Percentiles rank a stretch among this genome's conserved stretches.
Evolutionary conservation across 2,797 vertebrate species (phyloP).

Genomic region (Sylvia borin): DNA sequence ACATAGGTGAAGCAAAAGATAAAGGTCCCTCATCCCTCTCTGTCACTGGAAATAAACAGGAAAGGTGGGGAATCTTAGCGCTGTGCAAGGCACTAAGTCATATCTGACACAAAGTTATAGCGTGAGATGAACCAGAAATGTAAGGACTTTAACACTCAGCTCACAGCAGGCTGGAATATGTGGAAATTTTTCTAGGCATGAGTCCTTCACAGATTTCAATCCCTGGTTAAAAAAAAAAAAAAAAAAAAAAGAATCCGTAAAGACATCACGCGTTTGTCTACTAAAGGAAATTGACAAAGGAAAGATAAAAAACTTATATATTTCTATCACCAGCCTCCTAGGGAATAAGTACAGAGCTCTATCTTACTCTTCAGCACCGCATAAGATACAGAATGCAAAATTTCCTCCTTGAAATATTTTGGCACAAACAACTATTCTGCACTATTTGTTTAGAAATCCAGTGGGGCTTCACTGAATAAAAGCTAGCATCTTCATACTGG

Average conservation of each 20-base stretch:
- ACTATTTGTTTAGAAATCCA: slow-evolving; percentile 71
- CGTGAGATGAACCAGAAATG: neutral
- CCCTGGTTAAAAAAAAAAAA: neutral
- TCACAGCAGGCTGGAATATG: neutral
- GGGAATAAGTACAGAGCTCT: slow-evolving; percentile 45
- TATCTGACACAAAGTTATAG: neutral
- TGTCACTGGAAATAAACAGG: neutral
- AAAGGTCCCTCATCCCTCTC: neutral
- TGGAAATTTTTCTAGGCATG: neutral
- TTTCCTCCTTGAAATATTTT: slow-evolving; percentile 53
- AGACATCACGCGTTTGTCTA: neutral
- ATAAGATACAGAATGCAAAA: slow-evolving; percentile 50
- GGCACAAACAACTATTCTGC: slow-evolving; percentile 28
- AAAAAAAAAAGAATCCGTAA: neutral
- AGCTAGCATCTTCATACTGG: slow-evolving; percentile 56
- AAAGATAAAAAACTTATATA: slow-evolving; percentile 33
- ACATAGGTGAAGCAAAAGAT: neutral
- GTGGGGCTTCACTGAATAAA: slow-evolving; percentile 59
- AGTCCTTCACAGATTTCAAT: neutral
- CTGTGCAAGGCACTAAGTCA: neutral
- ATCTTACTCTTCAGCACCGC: neutral
- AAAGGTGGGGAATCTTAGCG: neutral
- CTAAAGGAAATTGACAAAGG: slow-evolving; percentile 35
- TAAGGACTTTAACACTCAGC: neutral
- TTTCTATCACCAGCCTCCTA: slow-evolving; percentile 37